Evolutionary conservation across 1,140 invertebrate genomes (phyloP), one percentile per base, ranked within the genome.

Genomic region (Drosophila burlai): DNA sequence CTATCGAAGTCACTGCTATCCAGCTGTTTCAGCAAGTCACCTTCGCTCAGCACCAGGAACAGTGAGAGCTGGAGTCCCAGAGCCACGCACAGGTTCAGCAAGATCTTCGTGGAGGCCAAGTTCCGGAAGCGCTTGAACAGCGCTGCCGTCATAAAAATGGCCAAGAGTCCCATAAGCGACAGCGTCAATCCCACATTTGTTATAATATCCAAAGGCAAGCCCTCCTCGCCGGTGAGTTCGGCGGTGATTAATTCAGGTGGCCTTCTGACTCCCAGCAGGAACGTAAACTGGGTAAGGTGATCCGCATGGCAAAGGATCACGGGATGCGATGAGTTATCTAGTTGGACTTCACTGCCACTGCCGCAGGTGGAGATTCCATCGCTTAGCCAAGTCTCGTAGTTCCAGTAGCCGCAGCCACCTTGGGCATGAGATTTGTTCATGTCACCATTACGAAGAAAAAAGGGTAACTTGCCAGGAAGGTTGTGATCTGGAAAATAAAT

Each of bases 261-360:
- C 9, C 15, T 83, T 29, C 67, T 80, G 18, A 87, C 91, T 21
- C 93, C 91, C 15, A 95, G 66, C 21, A 95, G 86, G 76, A 95
- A 93, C 0, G 94, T 94, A 80, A 95, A 95, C 91, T 95, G 94
- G 11, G 95, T 96, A 49, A 96, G 91, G 81, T 96, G 95, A 36
- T 94, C 93, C 46, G 94, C 95, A 40, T 94, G 84, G 80, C 95
- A 96, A 10, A 95, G 55, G 24, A 85, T 80, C 1, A 74, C 21
- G 2, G 47, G 45, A 11, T 60, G 4, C 8, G 21, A 50, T 11
- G 10, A 40, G 13, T 43, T 29, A 10, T 54, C 24, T 0, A 24
- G 9, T 9, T n/a, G 15, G 15, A 38, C 15, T 40, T 55, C 24
- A 16, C 15, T 49, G 46, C 15, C 34, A 54, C 15, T 42, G 8